Conservation (phyloP, 2,113 vertebrate species). For the Stigmatopora nigra region DNA sequence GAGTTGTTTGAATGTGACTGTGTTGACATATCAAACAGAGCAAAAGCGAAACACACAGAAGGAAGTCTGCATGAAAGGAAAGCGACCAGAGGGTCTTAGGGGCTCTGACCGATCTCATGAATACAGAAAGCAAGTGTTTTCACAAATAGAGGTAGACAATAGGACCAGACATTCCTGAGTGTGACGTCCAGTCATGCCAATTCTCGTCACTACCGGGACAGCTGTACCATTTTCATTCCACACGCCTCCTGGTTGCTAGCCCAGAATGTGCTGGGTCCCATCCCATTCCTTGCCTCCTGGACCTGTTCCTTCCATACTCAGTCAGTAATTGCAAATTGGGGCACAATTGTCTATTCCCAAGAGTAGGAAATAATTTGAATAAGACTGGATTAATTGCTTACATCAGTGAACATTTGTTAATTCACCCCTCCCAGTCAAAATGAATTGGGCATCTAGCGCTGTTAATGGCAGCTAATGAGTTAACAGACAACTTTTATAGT, state of each 20-base stretch:
- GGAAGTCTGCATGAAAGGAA: slow-evolving; percentile 27
- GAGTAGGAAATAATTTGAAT: not conserved
- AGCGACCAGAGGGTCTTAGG: slow-evolving; percentile 21
- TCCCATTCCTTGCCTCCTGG: slow-evolving; percentile 7
- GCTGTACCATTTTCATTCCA: slow-evolving; percentile 57
- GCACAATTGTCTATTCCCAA: not conserved
- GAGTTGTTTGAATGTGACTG: slow-evolving; percentile 26
- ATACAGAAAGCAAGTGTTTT: slow-evolving; percentile 39
- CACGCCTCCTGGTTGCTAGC: slow-evolving; percentile 36
- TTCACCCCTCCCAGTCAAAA: not conserved
- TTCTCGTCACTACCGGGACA: slow-evolving; percentile 36
- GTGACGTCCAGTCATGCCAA: slow-evolving; percentile 35
- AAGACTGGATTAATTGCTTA: not conserved
- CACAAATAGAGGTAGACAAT: slow-evolving; percentile 34
- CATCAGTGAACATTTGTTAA: not conserved
- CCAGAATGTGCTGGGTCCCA: slow-evolving; percentile 38
- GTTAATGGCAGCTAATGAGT: too few relatives aligned
- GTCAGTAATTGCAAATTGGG: not conserved
- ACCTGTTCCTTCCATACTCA: not conserved
- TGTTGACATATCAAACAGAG: slow-evolving; percentile 54
- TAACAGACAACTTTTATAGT: too few relatives aligned
- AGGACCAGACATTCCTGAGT: slow-evolving; percentile 44
- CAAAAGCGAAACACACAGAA: slow-evolving; percentile 17
- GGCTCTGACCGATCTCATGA: slow-evolving; percentile 34
- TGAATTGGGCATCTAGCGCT: too few relatives aligned